phyloP scores from a whole-genome alignment of 2,113 vertebrate species.

The Mus pahari region DNA sequence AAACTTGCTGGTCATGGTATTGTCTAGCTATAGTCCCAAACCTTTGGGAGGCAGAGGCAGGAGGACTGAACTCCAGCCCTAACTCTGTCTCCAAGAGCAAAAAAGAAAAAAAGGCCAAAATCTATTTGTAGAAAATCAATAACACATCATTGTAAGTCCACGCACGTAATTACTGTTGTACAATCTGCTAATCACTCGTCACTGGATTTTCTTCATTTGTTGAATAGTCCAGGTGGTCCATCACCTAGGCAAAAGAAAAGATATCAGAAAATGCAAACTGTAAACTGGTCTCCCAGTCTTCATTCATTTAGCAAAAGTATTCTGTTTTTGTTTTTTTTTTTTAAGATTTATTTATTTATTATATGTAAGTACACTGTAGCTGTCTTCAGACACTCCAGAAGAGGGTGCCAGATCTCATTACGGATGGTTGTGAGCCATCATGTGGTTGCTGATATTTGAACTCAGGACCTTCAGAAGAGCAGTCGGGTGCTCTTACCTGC shows the following conservation, averaged over 20 bases:
- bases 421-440: too few species aligned
- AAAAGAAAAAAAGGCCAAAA: background rate
- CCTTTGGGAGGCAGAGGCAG: background rate
- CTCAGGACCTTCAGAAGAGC: too few species aligned
- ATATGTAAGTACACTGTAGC: too few species aligned
- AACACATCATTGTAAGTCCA: constrained; percentile 58
- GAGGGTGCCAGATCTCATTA: too few species aligned
- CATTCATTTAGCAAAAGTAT: background rate
- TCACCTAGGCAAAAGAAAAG: constrained; percentile 81
- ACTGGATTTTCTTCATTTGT: constrained; percentile 86
- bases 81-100: background rate
- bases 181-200: constrained; percentile 77
- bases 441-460: too few species aligned
- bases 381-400: too few species aligned
- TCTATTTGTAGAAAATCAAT: constrained; percentile 75
- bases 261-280: constrained; percentile 61
- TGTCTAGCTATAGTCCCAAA: background rate
- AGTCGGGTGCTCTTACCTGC: too few species aligned
- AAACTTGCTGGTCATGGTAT: background rate
- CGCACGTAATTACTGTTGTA: constrained; percentile 76
- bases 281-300: constrained; percentile 15
- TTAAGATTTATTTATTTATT: too few species aligned
- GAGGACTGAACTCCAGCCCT: too few species aligned
- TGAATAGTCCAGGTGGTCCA: constrained; percentile 86
- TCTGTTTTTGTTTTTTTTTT: background rate